Base-by-base conservation (phyloP, 2,797 vertebrate genomes). In the Chloroceryle amazona region DNA sequence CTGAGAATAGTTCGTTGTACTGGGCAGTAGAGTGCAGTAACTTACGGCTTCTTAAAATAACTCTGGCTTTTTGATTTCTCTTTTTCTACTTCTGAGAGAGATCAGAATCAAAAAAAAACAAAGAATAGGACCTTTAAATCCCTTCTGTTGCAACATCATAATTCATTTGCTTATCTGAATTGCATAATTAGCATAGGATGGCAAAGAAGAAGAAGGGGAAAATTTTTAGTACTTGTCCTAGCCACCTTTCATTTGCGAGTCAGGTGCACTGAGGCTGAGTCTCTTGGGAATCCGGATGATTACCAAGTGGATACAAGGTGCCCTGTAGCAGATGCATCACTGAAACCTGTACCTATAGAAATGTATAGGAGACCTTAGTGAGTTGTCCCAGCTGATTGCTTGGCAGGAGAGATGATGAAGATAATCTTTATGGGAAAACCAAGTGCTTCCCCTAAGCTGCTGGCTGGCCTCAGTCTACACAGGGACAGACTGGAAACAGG, bases 41-140 rank as follows among this genome's bases (percentile, higher is more conserved):
- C 78, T 92, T 96, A 74, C 2, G 55, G 91, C 68, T 94, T 94
- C 75, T 89, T 95, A 94, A 93, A 96, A 94, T 95, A 91, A 87
- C 91, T 92, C 90, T 81, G 41, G 8, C 33, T 90, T 90, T 93
- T 90, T 90, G 61, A 86, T 91, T 96, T 93, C 60, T 87, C 63
- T 60, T 82, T 90, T 95, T 90, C 67, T 78, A 55, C 55, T 86
- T 96, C 44, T 84, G 79, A 89, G 70, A 68, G 37, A 84, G 47
- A 90, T 35, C n/a, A 29, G 81, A 91, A 79, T 70, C 63, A 89
- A 92, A 76, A 89, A 89, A 94, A 73, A 37, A 37, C n/a, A 87
- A 89, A 81, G 75, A 20, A 1, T 4, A 93, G 42, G 46, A 54
- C n/a, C 49, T 93, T 76, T 71, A 73, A 94, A 81, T 86, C 47